These are phyloP conservation scores for Epistrophella euchroma DNA, from an alignment of 2,888 invertebrate species.

Conservation along the genomic window DNA sequence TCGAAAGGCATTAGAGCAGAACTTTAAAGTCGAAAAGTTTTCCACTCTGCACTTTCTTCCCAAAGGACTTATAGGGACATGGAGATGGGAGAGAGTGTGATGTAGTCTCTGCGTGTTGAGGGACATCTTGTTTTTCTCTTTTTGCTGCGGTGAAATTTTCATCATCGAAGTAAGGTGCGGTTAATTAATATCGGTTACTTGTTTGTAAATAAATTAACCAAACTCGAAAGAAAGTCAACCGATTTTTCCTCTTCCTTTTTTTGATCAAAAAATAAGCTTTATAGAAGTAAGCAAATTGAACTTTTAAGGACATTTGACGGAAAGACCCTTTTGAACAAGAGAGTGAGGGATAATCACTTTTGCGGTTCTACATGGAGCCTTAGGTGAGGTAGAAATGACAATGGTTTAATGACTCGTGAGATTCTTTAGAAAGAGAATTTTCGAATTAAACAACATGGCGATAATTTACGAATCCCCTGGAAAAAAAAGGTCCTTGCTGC, in stretches of 20 bases:
- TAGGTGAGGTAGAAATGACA: not conserved
- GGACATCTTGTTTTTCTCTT: not conserved
- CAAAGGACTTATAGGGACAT: not conserved
- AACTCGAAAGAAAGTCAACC: slow-evolving; percentile 38
- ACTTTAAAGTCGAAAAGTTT: slow-evolving; percentile 75
- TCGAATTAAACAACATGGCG: slow-evolving; percentile 46
- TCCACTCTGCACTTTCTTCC: slow-evolving; percentile 58
- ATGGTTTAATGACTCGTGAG: slow-evolving; percentile 58
- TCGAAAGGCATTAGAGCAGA: slow-evolving; percentile 75
- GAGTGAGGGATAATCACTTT: not conserved
- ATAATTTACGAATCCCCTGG: slow-evolving; percentile 23
- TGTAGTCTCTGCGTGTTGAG: not conserved
- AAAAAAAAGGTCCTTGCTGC: not conserved
- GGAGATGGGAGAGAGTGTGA: not conserved
- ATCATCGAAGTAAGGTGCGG: slow-evolving; percentile 61
- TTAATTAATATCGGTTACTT: slow-evolving; percentile 76
- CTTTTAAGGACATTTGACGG: slow-evolving; percentile 41
- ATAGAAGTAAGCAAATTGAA: slow-evolving; percentile 31
- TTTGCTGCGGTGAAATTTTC: slow-evolving; percentile 27
- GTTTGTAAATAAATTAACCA: slow-evolving; percentile 72
- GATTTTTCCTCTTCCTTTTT: slow-evolving; percentile 14
- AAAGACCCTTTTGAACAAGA: not conserved
- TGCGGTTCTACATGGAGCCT: not conserved
- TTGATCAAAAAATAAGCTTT: not conserved
- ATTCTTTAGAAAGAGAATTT: slow-evolving; percentile 17